Evolutionary conservation across 2,888 invertebrate species (phyloP), one percentile per base, ranked within the genome.

Genomic region (Entomobrya proxima): DNA sequence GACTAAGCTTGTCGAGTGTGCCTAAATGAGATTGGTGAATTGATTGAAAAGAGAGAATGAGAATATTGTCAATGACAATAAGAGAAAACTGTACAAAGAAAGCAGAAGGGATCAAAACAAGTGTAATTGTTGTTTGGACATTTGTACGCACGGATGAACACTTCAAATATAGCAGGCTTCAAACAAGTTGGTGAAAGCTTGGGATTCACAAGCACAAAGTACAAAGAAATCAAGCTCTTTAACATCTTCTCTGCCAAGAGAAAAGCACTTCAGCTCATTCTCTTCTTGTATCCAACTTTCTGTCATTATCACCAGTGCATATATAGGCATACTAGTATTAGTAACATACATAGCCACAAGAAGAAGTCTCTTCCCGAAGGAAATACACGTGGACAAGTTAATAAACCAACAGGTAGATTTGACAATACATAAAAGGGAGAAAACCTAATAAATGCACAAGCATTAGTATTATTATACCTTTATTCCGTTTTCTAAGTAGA

Each of bases 341-440:
- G n/a, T n/a, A n/a, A n/a, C n/a, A n/a, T n/a, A 40, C 15, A 15
- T 40, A 40, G 44, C 15, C 9, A 30, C 2, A 27, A 7, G 30
- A 30, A 30, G 7, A 4, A n/a, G 44, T 27, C 44, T 35, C 37
- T 21, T 24, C 64, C 30, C 35, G 15, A n/a, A 35, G 35, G 44
- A 67, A 67, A 27, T 81, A 82, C 86, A 82, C 86, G 82, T 86
- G 86, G 82, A 74, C 81, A 75, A 61, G 78, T 86, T 78, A 86
- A 86, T 86, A 78, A 86, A 82, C 77, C 86, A 86, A 86, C 86
- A 86, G 82, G 86, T 86, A 86, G 81, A 80, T 50, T n/a, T 69
- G 67, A 67, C 61, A 61, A 61, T 24, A 11, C 32, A 61, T n/a
- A 35, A 11, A 35, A 27, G 21, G 64, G 6, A 30, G 67, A 30